Evolutionary conservation across 2,797 vertebrate genomes (phyloP).

Genomic region (Chrysocyon brachyurus): DNA sequence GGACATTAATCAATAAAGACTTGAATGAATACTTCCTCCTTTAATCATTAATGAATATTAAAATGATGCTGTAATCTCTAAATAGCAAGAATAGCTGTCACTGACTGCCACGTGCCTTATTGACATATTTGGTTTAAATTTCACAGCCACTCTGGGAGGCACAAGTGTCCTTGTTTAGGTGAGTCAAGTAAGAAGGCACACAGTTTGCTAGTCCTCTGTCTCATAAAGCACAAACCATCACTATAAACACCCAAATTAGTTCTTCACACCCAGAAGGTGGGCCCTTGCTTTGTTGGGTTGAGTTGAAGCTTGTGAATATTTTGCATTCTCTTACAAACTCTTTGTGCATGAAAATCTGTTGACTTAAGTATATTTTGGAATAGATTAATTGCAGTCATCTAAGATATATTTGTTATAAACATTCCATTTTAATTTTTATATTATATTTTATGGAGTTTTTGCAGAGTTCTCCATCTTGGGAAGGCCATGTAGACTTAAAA

Average conservation of each 20-base stretch:
- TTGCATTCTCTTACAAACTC: background rate
- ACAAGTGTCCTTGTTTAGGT: background rate
- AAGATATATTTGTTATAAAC: background rate
- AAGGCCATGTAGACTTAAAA: background rate
- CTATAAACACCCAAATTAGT: background rate
- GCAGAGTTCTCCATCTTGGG: background rate
- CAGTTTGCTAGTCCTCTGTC: background rate
- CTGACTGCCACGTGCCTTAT: background rate
- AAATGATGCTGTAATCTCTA: background rate
- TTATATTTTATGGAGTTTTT: background rate
- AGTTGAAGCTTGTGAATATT: background rate
- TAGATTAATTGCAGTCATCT: background rate
- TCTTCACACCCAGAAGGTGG: background rate
- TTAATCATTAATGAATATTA: background rate
- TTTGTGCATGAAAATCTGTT: background rate
- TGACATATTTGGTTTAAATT: background rate
- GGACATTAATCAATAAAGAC: background rate
- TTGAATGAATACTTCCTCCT: constrained; percentile 31
- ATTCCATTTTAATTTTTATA: background rate
- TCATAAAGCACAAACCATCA: background rate
- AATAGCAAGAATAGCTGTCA: background rate
- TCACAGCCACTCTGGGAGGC: background rate
- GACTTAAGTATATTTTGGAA: background rate
- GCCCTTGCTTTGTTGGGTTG: background rate
- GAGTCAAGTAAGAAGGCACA: background rate